These are phyloP conservation scores for Panurus biarmicus DNA, from an alignment of 2,113 vertebrate genomes.

Conservation along the genomic window DNA sequence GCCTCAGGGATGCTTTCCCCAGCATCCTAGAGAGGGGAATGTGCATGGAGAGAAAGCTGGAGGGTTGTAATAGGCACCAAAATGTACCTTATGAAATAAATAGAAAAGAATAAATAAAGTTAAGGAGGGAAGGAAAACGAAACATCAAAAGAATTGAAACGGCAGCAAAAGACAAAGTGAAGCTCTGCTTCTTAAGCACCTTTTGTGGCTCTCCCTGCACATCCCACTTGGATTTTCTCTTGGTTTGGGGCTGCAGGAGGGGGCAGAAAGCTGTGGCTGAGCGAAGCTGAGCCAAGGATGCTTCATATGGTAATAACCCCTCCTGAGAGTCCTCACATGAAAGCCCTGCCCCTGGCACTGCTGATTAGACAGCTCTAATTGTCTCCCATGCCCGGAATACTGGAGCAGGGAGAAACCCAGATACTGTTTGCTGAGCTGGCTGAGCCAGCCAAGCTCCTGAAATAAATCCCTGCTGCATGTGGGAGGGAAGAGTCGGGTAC, in stretches of 20 bases:
- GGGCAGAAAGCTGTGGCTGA: slow-evolving; percentile 12
- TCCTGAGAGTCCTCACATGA: slow-evolving; percentile 42
- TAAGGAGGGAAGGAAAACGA: not conserved
- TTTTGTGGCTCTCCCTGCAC: not conserved
- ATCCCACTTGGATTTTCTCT: slow-evolving; percentile 16
- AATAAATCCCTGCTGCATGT: not conserved
- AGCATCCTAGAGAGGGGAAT: not conserved
- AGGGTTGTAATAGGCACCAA: not conserved
- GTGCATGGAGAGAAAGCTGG: not conserved
- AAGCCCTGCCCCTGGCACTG: slow-evolving; percentile 59
- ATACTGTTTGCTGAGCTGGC: slow-evolving; percentile 4
- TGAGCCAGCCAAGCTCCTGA: not conserved
- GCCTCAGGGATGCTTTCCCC: not conserved
- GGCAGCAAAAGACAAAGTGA: slow-evolving; percentile 13
- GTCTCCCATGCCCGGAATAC: slow-evolving; percentile 53
- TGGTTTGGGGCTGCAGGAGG: not conserved
- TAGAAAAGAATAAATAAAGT: not conserved
- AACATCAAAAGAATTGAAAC: slow-evolving; percentile 57
- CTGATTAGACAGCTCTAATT: slow-evolving; percentile 64
- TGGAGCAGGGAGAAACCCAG: not conserved
- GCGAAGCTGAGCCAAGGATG: slow-evolving; percentile 56
- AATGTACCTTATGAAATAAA: not conserved
- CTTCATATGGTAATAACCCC: slow-evolving; percentile 63
- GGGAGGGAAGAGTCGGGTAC: not conserved
- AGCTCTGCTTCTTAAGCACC: slow-evolving; percentile 12